These are phyloP conservation scores for Dysmachus trigonus DNA, from an alignment of 2,888 invertebrate species.

Conservation along the genomic window DNA sequence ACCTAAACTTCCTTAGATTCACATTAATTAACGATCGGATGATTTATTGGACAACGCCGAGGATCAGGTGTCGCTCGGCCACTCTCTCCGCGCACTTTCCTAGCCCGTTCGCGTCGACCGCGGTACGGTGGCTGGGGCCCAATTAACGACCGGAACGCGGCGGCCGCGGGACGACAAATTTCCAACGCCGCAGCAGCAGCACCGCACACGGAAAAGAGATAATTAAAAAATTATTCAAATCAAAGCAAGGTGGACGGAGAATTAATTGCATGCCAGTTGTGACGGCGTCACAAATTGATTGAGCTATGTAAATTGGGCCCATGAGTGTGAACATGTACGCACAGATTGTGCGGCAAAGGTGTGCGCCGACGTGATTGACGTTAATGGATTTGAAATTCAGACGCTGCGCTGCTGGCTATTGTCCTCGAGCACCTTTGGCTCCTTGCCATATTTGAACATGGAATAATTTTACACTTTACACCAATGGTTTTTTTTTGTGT, in stretches of 20 bases:
- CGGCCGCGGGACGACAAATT: slow-evolving; percentile 8
- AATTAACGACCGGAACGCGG: slow-evolving; percentile 9
- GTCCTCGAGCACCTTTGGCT: neutral
- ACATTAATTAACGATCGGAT: slow-evolving; percentile 66
- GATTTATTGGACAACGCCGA: slow-evolving; percentile 58
- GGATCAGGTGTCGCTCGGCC: slow-evolving; percentile 15
- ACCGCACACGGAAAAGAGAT: neutral
- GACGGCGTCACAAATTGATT: slow-evolving; percentile 15
- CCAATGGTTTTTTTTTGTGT: neutral
- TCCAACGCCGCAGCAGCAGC: neutral
- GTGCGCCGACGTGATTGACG: neutral
- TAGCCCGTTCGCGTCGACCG: neutral
- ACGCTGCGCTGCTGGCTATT: neutral
- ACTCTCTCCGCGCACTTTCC: neutral
- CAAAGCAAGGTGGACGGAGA: slow-evolving; percentile 11
- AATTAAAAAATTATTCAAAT: slow-evolving; percentile 38
- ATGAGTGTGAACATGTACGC: neutral
- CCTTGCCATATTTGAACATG: neutral
- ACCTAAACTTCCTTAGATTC: slow-evolving; percentile 65
- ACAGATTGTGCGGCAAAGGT: neutral
- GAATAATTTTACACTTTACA: neutral
- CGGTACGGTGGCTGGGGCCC: neutral
- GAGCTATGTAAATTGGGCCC: slow-evolving; percentile 7
- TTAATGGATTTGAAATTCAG: neutral
- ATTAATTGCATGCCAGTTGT: slow-evolving; percentile 18